Conservation (phyloP, 2,888 invertebrate genomes). For the Trypoxylon attenuatum region DNA sequence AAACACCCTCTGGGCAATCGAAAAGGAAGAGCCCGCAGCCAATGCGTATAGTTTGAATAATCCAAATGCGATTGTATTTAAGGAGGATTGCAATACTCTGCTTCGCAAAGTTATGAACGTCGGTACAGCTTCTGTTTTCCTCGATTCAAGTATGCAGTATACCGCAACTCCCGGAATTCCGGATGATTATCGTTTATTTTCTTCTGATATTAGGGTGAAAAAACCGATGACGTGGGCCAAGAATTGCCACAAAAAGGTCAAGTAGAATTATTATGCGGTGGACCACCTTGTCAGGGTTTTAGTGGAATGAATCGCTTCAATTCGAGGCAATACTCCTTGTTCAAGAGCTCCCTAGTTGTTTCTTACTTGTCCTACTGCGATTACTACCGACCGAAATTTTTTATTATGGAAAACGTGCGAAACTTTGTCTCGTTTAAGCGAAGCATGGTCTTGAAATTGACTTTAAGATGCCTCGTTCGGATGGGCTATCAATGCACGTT, state of each 20-base stretch:
- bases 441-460: slow-evolving; percentile 87
- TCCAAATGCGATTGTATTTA: slow-evolving; percentile 83
- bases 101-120: slow-evolving; percentile 82
- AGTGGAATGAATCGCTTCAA: slow-evolving; percentile 93
- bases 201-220: slow-evolving; percentile 72
- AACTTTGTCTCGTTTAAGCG: slow-evolving; percentile 90
- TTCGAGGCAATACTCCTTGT: slow-evolving; percentile 87
- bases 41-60: slow-evolving; percentile 87
- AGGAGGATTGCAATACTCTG: slow-evolving; percentile 87
- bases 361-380: slow-evolving; percentile 90
- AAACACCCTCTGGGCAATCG: slow-evolving; percentile 87
- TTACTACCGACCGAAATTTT: slow-evolving; percentile 88
- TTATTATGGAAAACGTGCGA: slow-evolving; percentile 89
- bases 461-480: slow-evolving; percentile 83
- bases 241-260: slow-evolving; percentile 85
- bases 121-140: slow-evolving; percentile 37
- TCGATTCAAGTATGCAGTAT: background rate
- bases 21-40: slow-evolving; percentile 85
- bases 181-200: background rate
- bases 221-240: slow-evolving; percentile 76
- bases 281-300: slow-evolving; percentile 93
- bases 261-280: slow-evolving; percentile 89
- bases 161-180: no score
- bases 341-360: slow-evolving; percentile 90
- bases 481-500: slow-evolving; percentile 94